Evolutionary conservation across 2,113 vertebrate genomes (phyloP).

Genomic region (cat (Felis catus)): DNA sequence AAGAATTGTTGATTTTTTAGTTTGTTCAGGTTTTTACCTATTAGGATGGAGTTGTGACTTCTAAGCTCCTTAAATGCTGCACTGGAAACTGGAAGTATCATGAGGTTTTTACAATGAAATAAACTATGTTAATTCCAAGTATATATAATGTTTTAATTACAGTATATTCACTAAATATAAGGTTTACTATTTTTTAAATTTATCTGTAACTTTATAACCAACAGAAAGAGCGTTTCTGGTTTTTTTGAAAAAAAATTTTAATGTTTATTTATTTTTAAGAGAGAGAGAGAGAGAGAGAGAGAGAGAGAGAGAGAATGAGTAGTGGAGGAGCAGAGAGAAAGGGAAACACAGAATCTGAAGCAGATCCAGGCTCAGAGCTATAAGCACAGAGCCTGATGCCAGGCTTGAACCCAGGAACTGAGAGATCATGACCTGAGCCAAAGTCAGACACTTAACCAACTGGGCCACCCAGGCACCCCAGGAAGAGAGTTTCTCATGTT

Average conservation of each 20-base stretch:
- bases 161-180: not conserved
- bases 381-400: no score
- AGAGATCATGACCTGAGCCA: no score
- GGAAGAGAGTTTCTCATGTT: not conserved
- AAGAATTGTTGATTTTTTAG: not conserved
- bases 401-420: no score
- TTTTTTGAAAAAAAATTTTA: no score
- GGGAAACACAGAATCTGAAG: no score
- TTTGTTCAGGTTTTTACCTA: not conserved
- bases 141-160: not conserved
- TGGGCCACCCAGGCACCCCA: no score
- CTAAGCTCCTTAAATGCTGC: not conserved
- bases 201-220: not conserved
- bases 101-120: not conserved
- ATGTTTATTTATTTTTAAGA: no score
- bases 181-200: not conserved
- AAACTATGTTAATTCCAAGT: not conserved
- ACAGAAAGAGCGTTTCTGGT: not conserved
- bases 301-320: no score
- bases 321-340: no score
- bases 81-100: not conserved
- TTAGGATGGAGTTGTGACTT: not conserved
- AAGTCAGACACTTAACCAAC: no score
- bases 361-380: no score
- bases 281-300: no score